A percentile compares a stretch with the other conserved stretches of the same genome.
These are phyloP conservation scores for Borostomias antarcticus DNA, from an alignment of 2,797 vertebrate species.

Conservation along the genomic window DNA sequence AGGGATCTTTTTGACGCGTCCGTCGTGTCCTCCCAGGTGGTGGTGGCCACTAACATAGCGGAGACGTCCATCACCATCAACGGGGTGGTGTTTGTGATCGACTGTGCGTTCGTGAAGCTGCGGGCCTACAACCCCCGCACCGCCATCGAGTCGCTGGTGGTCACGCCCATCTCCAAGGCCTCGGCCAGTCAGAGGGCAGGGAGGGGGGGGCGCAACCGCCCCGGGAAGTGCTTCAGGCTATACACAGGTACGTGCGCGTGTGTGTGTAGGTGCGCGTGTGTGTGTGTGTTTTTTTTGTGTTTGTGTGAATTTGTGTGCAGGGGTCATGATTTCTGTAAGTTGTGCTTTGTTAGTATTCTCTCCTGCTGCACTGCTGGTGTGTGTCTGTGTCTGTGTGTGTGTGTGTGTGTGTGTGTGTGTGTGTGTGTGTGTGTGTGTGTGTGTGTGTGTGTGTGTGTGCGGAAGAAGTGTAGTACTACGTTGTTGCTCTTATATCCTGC, in stretches of 20 bases:
- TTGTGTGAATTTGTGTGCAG: neutral
- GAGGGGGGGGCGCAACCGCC: slow-evolving; percentile 89
- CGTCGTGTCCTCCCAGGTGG: slow-evolving; percentile 78
- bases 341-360: neutral
- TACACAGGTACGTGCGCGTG: slow-evolving; percentile 84
- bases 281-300: neutral
- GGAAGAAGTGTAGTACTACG: too few relatives aligned
- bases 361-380: too few relatives aligned
- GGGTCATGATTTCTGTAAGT: neutral
- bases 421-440: too few relatives aligned
- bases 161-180: slow-evolving; percentile 95
- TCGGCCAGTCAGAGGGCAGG: slow-evolving; percentile 95
- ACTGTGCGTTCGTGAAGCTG: slow-evolving; percentile 97
- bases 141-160: slow-evolving; percentile 93
- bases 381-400: neutral
- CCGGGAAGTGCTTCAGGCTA: slow-evolving; percentile 93
- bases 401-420: too few relatives aligned
- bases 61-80: slow-evolving; percentile 97
- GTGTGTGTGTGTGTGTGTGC: too few relatives aligned
- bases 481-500: too few relatives aligned
- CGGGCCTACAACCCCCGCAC: slow-evolving; percentile 92
- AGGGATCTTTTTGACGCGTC: too few relatives aligned
- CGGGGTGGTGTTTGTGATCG: slow-evolving; percentile 90
- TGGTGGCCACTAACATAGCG: slow-evolving; percentile 95
- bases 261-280: neutral